Conservation (phyloP, 2,888 invertebrate genomes). For the Brenthis daphne region DNA sequence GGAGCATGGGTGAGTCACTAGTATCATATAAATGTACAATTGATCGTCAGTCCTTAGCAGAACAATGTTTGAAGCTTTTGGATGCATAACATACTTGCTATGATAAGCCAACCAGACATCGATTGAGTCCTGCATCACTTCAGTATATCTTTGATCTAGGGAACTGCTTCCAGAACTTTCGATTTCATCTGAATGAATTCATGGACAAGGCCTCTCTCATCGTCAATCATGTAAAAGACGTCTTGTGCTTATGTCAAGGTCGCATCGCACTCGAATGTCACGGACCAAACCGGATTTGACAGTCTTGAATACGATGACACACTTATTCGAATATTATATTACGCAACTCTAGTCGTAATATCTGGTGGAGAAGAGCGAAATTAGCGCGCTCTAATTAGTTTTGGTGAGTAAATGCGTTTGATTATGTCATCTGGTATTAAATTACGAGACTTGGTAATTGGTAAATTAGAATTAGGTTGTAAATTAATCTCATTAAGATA, state of each 20-base stretch:
- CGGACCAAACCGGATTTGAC: slow-evolving; percentile 44
- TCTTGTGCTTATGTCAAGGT: slow-evolving; percentile 43
- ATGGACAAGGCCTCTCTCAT: not conserved
- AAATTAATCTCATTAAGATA: not conserved
- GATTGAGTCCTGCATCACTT: too few relatives aligned
- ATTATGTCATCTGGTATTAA: not conserved
- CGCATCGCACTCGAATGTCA: slow-evolving; percentile 46
- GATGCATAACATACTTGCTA: too few relatives aligned
- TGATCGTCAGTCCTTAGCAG: too few relatives aligned
- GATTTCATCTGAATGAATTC: not conserved
- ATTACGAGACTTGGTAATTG: not conserved
- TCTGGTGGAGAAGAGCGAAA: slow-evolving; percentile 7
- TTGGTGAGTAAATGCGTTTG: not conserved
- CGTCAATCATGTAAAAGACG: not conserved
- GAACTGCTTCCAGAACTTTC: not conserved
- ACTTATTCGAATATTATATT: slow-evolving; percentile 1
- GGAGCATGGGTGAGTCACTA: too few relatives aligned
- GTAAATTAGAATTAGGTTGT: not conserved
- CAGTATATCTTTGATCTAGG: too few relatives aligned
- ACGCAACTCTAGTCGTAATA: slow-evolving; percentile 21
- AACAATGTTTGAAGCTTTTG: too few relatives aligned
- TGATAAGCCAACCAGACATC: too few relatives aligned
- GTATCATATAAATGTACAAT: too few relatives aligned
- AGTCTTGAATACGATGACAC: slow-evolving; percentile 5
- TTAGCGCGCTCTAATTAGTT: slow-evolving; percentile 19